Evolutionary conservation across 64 coral and sea anemone species (phyloP), one percentile per base, ranked within the genome.

Genomic region (Montipora efflorescens): DNA sequence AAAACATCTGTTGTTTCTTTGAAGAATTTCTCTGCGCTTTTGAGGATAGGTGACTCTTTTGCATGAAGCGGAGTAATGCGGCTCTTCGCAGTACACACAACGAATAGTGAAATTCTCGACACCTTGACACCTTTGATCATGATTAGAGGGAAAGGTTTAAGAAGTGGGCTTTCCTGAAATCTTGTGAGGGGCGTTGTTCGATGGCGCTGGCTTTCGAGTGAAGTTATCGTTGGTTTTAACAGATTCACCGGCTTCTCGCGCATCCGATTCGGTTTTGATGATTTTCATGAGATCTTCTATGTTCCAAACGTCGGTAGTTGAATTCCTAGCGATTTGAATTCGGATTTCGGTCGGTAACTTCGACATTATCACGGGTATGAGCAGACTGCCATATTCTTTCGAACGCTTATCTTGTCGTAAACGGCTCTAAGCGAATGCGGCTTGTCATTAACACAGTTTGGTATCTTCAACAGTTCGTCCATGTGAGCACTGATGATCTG

Each of bases 361-460:
- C 18, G 86, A 88, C 68, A 88, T 88, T 75, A 75, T 19, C 13
- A 88, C 14, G 7, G 47, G 86, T 7, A 50, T 88, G 19, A 88
- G 23, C 10, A 88, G 14, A 46, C 86, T 75, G 5, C 86, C 86
- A 28, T 75, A 88, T 19, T 75, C 45, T 75, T 88, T 7, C 7
- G 68, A 16, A 88, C 53, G 11, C 18, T 88, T 23, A 75, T 22
- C 53, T 50, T 88, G 18, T 88, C 68, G 53, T 75, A 74, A 22
- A 89, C 84, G 61, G 48, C 19, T 3, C 66, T 62, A 20, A 72
- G 47, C 20, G 1, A 72, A 71, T 62, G 73, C 14, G 66, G 62
- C 15, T 47, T 72, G 66, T 87, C 67, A 25, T 43, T 87, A 14
- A 7, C 15, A 48, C 84, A 36, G 28, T 3, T 14, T 67, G 66